Conservation (phyloP, 2,888 invertebrate species). For the Leucophenga montana region DNA sequence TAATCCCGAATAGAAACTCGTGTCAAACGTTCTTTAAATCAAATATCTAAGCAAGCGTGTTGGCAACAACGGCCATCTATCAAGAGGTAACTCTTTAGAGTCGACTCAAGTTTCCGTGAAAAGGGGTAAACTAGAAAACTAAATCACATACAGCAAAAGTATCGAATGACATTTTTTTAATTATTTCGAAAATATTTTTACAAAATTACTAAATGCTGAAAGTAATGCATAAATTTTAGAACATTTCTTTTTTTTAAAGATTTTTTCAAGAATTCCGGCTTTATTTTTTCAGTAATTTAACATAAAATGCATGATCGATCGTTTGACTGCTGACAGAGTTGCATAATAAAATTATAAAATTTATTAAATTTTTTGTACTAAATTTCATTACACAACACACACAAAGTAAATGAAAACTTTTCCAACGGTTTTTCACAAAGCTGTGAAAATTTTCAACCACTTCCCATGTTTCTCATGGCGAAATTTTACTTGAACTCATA, state of each 20-base stretch:
- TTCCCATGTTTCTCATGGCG: not conserved
- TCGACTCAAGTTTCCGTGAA: conserved; percentile 17
- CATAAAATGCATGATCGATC: conserved; percentile 24
- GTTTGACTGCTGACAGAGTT: not conserved
- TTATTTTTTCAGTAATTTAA: conserved; percentile 6
- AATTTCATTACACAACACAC: too few species aligned
- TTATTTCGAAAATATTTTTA: conserved; percentile 23
- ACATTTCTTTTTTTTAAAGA: conserved; percentile 1
- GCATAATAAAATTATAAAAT: conserved; percentile 5
- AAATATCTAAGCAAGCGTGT: conserved; percentile 25
- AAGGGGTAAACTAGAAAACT: conserved; percentile 3
- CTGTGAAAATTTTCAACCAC: conserved; percentile 7
- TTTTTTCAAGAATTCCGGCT: not conserved
- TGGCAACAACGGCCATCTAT: too few species aligned
- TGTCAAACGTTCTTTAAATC: conserved; percentile 23
- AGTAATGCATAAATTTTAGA: conserved; percentile 1
- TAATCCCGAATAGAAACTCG: conserved; percentile 1
- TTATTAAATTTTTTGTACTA: conserved; percentile 5
- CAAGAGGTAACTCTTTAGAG: not conserved
- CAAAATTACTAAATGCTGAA: conserved; percentile 23
- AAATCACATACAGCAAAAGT: not conserved
- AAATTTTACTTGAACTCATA: not conserved
- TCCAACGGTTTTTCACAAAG: conserved; percentile 24
- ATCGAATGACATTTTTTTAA: conserved; percentile 19
- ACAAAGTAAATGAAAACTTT: conserved; percentile 23